Evolutionary conservation across 2,113 vertebrate genomes (phyloP).

Genomic region (Austrofundulus limnaeus): DNA sequence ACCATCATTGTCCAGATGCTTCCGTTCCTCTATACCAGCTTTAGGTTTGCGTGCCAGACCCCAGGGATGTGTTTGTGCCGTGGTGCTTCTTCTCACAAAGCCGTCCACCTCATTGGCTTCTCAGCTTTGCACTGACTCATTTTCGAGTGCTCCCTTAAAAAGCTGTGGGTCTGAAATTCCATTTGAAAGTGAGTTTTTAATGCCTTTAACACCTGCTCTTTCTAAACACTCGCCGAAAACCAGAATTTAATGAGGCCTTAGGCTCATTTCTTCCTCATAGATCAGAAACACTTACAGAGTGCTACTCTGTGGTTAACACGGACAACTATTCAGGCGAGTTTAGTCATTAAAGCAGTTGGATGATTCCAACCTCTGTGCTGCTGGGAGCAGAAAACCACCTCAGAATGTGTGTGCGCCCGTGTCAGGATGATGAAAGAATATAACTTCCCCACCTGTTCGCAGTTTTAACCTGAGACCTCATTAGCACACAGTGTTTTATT

Average conservation of each 20-base stretch:
- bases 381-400: slow-evolving; percentile 30
- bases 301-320: slow-evolving; percentile 19
- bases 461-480: slow-evolving; percentile 67
- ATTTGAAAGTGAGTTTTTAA: slow-evolving; percentile 56
- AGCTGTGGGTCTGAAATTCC: slow-evolving; percentile 71
- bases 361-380: slow-evolving; percentile 38
- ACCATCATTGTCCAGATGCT: slow-evolving; percentile 44
- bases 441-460: slow-evolving; percentile 54
- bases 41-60: slow-evolving; percentile 24
- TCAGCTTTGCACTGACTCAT: slow-evolving; percentile 62
- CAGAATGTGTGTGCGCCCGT: slow-evolving; percentile 12
- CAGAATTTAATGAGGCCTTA: slow-evolving; percentile 34
- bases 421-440: slow-evolving; percentile 43
- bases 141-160: slow-evolving; percentile 62
- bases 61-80: slow-evolving; percentile 2
- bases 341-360: slow-evolving; percentile 33
- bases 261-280: slow-evolving; percentile 16
- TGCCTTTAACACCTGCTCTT: slow-evolving; percentile 61
- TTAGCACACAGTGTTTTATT: slow-evolving; percentile 60
- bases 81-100: slow-evolving; percentile 27
- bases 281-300: slow-evolving; percentile 13
- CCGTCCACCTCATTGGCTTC: slow-evolving; percentile 54
- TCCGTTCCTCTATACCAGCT: slow-evolving; percentile 21
- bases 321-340: slow-evolving; percentile 34
- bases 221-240: slow-evolving; percentile 24